phyloP scores from a whole-genome alignment of 2,113 vertebrate genomes.

The Montifringilla adamsi region DNA sequence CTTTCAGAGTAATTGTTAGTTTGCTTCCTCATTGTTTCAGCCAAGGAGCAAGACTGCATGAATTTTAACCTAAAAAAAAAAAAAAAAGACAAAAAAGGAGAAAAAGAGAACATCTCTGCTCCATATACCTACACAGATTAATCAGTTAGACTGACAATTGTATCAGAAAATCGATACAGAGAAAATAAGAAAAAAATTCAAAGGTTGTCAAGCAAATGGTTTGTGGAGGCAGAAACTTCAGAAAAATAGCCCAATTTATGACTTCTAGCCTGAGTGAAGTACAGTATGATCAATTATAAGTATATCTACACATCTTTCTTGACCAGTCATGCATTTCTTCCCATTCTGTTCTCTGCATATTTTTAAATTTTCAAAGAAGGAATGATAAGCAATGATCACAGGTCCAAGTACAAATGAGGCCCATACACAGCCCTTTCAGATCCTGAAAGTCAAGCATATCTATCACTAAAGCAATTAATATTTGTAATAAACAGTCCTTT shows the following conservation, averaged over 20 bases:
- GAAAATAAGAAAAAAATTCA: constrained; percentile 50
- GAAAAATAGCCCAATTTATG: constrained; percentile 58
- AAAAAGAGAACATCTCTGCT: neutral
- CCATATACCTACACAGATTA: constrained; percentile 21
- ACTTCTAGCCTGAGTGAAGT: neutral
- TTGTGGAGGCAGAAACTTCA: neutral
- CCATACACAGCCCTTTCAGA: neutral
- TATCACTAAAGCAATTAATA: neutral
- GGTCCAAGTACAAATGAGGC: neutral
- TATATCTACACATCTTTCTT: neutral
- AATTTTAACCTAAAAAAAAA: neutral
- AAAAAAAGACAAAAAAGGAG: neutral
- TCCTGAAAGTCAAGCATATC: neutral
- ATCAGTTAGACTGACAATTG: constrained; percentile 57
- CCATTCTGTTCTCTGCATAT: neutral
- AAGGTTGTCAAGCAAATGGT: constrained; percentile 44
- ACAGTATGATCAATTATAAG: constrained; percentile 16
- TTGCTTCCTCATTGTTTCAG: neutral
- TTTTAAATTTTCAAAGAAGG: neutral
- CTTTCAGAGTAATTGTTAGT: neutral
- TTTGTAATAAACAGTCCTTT: neutral
- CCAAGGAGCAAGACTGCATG: neutral
- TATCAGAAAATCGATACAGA: constrained; percentile 54
- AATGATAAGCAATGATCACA: neutral
- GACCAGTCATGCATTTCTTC: neutral